phyloP scores from a whole-genome alignment of 1,140 invertebrate genomes.

The Diachasmimorpha longicaudata region DNA sequence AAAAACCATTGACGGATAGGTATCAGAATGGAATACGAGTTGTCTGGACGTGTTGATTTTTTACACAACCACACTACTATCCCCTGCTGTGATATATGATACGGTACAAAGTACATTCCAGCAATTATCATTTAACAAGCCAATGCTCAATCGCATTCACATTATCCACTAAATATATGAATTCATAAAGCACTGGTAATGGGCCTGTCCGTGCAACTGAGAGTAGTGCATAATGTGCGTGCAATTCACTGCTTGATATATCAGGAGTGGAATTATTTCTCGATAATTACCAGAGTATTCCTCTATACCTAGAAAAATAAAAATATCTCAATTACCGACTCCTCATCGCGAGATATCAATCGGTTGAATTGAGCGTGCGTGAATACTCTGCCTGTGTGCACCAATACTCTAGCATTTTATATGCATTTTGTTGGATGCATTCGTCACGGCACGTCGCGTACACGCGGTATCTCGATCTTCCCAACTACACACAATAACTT shows the following conservation, averaged over 20 bases:
- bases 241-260: neutral
- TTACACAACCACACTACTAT: neutral
- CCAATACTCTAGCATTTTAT: neutral
- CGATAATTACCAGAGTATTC: neutral
- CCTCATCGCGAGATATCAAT: constrained; percentile 2
- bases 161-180: neutral
- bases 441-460: constrained; percentile 11
- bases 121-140: neutral
- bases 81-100: neutral
- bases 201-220: neutral
- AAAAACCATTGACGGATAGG: neutral
- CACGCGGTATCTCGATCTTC: neutral
- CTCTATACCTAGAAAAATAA: neutral
- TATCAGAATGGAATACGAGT: neutral
- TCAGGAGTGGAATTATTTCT: neutral
- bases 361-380: neutral
- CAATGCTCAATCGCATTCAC: neutral
- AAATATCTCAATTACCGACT: constrained; percentile 3
- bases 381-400: neutral
- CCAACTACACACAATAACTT: neutral
- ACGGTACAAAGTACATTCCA: neutral
- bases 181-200: neutral
- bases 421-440: neutral
- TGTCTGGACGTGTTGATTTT: neutral
- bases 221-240: neutral